Evolutionary conservation across 2,113 vertebrate genomes (phyloP).

Genomic region (Camelus bactrianus): DNA sequence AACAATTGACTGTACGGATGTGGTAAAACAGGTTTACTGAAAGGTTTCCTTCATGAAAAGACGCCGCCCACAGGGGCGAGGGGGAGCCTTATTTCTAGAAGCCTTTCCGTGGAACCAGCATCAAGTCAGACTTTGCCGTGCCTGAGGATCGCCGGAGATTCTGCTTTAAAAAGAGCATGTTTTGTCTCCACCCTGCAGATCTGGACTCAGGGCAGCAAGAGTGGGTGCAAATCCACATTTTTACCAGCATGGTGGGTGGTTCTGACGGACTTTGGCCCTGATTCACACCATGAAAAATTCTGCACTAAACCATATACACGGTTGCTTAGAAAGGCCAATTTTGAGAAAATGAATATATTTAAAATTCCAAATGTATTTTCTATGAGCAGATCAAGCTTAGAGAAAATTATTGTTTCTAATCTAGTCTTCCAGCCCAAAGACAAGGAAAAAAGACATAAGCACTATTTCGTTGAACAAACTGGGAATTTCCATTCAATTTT

Average conservation of each 20-base stretch:
- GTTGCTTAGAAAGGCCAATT: not conserved
- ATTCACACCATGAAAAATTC: not conserved
- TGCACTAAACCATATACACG: fast-evolving
- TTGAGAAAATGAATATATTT: not conserved
- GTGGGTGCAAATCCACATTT: fast-evolving
- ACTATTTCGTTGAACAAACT: not conserved
- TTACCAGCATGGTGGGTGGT: fast-evolving
- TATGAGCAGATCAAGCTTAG: not conserved
- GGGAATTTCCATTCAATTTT: constrained; percentile 51
- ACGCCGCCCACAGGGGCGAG: fast-evolving
- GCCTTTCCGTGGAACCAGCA: fast-evolving
- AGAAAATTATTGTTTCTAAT: constrained; percentile 51
- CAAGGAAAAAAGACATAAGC: not conserved
- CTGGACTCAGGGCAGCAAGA: fast-evolving
- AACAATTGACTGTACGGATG: not conserved
- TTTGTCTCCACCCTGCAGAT: fast-evolving
- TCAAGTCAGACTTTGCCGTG: fast-evolving
- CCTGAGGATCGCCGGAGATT: fast-evolving
- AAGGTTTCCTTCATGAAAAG: not conserved
- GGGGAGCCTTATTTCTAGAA: fast-evolving
- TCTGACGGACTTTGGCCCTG: fast-evolving
- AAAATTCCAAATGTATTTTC: not conserved
- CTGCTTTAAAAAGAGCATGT: fast-evolving
- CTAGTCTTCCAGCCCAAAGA: not conserved
- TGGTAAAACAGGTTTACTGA: not conserved